Conservation (phyloP, 2,888 invertebrate species). For the Thumatha senex region DNA sequence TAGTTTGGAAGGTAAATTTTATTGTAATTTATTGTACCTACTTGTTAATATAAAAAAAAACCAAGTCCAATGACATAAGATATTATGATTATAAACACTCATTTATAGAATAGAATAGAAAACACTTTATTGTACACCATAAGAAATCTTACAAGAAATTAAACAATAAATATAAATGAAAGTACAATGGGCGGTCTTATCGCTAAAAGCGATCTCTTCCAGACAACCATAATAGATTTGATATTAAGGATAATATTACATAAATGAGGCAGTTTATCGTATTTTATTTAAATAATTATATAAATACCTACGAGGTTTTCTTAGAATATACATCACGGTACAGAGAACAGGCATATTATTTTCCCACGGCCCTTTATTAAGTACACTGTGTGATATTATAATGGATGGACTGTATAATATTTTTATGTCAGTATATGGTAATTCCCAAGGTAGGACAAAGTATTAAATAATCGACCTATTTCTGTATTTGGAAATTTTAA, state of each 20-base stretch:
- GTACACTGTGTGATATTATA: constrained; percentile 12
- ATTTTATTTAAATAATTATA: constrained; percentile 9
- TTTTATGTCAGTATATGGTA: not conserved
- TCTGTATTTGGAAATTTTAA: no score
- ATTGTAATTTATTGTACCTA: not conserved
- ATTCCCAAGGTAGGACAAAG: not conserved
- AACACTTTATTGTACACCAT: no score
- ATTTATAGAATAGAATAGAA: no score
- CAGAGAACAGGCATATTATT: constrained; percentile 41
- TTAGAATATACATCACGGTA: constrained; percentile 47
- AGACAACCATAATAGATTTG: no score
- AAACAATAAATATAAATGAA: no score
- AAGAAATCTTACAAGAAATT: no score
- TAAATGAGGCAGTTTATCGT: no score
- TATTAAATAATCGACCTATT: no score
- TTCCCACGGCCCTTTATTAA: constrained; percentile 56
- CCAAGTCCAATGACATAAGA: constrained; percentile 30
- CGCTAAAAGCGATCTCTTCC: no score
- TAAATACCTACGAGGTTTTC: constrained; percentile 20
- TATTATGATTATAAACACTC: not conserved
- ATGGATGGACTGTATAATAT: constrained; percentile 12
- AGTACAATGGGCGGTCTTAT: no score
- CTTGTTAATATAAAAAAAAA: not conserved
- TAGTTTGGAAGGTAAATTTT: no score
- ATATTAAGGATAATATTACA: no score